Evolutionary conservation across 2,888 invertebrate genomes (phyloP).

Genomic region (Branchellion lobata): DNA sequence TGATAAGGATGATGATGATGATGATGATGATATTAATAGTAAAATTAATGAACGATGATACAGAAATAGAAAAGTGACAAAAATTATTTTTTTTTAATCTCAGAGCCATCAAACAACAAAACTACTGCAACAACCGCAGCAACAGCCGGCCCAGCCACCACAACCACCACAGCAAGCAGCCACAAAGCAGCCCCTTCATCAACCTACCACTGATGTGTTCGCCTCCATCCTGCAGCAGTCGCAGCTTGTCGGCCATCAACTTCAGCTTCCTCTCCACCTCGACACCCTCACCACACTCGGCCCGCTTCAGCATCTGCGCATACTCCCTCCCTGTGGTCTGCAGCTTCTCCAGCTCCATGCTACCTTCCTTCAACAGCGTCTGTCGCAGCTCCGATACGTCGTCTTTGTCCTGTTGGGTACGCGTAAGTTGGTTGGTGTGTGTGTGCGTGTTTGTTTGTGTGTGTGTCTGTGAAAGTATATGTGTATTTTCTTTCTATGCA

Average conservation of each 20-base stretch:
- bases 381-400: background rate
- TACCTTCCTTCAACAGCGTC: background rate
- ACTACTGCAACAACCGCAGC: background rate
- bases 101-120: no score
- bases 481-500: no score
- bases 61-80: no score
- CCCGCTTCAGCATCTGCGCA: background rate
- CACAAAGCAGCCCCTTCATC: background rate
- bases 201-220: background rate
- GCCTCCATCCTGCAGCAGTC: background rate
- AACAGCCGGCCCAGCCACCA: background rate
- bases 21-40: no score
- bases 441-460: no score
- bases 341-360: background rate
- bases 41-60: no score
- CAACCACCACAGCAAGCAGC: constrained; percentile 5
- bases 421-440: no score
- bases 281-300: background rate
- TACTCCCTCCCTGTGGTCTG: background rate
- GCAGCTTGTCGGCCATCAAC: constrained; percentile 7
- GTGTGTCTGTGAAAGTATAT: no score
- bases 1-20: no score
- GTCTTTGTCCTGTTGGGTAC: background rate
- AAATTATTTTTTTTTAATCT: no score
- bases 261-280: background rate